Base-by-base conservation (phyloP, 2,113 vertebrate species). In the Anolis carolinensis region DNA sequence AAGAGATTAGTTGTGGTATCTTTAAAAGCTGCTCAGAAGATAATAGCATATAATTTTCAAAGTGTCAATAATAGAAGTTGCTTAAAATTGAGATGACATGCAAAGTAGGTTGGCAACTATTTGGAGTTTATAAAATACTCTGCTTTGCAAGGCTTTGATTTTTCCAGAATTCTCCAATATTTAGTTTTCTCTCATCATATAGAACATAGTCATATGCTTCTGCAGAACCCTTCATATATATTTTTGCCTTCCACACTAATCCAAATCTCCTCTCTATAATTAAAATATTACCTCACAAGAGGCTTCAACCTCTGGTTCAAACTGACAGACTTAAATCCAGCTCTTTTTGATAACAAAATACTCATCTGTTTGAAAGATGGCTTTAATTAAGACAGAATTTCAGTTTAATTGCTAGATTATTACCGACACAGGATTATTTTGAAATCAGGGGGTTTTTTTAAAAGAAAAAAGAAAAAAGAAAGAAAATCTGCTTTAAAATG, bases 361-460 rank as follows among this genome's bases (percentile, higher is more conserved):
- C 14, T 85, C 70, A 67, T 91, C 78, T 67, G 21, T 34, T 72
- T 94, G 95, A 96, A 70, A 91, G 94, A 74, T 90, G 94, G 88
- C 71, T 84, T 94, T 94, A 95, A 96, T 94, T 89, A 95, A 89
- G 87, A 92, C 50, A 25, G 79, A 59, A 84, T 90, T 92, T 88
- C 84, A 32, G 74, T 93, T 94, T 95, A 93, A 94, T 93, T 95
- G 88, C 91, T 91, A 84, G 76, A 90, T 90, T 91, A 92, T 92
- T 90, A 92, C 88, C 77, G 80, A 86, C 86, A 84, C 80, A 7
- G 75, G 85, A 83, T 91, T 90, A 83, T 52, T 87, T 79, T 0
- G 21, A 7, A 78, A 87, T 74, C 13, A 44, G 39, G 39, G 39
- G 20, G 5, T 44, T 16, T 62, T 83, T 52, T 23, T 16, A 63